A percentile compares a stretch with the other conserved stretches of the same genome.
Conservation (phyloP, 2,797 vertebrate species). For the Paramormyrops hopkinsi region DNA sequence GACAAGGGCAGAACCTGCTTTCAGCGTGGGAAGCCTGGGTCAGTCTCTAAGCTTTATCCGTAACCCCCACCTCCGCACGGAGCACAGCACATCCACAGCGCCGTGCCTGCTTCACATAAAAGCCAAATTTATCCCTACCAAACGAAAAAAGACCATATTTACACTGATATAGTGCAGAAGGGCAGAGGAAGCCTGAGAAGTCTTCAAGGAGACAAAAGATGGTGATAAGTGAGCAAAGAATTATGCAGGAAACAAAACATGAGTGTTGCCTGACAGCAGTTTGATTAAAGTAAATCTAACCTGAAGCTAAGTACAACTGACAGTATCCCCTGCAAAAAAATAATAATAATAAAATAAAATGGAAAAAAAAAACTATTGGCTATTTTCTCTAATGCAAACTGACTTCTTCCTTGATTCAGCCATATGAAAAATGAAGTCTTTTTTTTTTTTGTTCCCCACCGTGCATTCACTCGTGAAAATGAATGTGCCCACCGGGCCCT, state of each 20-base stretch:
- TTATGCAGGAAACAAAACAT: background rate
- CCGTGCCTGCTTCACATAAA: background rate
- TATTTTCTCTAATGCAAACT: conserved; percentile 34
- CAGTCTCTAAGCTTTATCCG: background rate
- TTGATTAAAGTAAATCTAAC: conserved; percentile 5
- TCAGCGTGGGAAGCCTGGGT: background rate
- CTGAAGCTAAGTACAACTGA: background rate
- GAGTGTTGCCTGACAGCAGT: background rate
- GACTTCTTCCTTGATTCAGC: conserved; percentile 23
- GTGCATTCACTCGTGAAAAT: conserved; percentile 24
- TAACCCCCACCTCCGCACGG: background rate
- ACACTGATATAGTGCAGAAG: background rate
- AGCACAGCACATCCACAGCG: background rate
- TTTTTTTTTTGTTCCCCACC: background rate
- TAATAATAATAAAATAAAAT: background rate
- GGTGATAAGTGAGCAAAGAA: background rate
- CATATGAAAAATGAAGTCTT: background rate
- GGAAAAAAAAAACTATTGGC: background rate
- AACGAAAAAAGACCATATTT: background rate
- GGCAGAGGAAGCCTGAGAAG: background rate
- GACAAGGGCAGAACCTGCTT: background rate
- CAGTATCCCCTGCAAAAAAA: background rate
- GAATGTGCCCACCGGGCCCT: background rate
- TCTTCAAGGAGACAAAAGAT: background rate
- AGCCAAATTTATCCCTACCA: background rate